Base-by-base conservation (phyloP, 2,113 vertebrate species). In the Solenodon paradoxus region DNA sequence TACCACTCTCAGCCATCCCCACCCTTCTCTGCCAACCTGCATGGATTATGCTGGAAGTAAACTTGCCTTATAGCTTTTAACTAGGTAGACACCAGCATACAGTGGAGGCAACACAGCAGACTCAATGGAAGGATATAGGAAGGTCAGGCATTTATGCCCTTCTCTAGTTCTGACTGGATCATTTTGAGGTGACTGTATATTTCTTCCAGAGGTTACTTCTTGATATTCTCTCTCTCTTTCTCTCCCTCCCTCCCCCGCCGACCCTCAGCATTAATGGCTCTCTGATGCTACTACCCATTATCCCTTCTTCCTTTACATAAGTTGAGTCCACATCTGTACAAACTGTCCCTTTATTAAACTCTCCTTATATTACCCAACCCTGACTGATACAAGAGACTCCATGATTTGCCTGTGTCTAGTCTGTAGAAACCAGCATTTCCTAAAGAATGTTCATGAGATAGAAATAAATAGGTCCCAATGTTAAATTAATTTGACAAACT, bases 41-140 rank as follows among this genome's bases (percentile, higher is more conserved):
- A 3, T 0, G 1, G 24, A 30, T 12, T 47, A 19, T 16, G 3
- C 26, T 22, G 45, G 17, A 24, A 28, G 5, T 12, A 19, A 9
- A 8, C 32, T 26, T 55, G 13, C 5, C 5, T 28, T 38, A 28
- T 19, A 30, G 42, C 4, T 22, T 28, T 47, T 1, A 59, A 53
- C 2, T 1, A 78, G 9, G 40, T 26, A 64, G 53, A 40, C 5
- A 19, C 20, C 49, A 32, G 22, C 9, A 16, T 19, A 40, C 32
- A 83, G 49, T 17, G 3, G n/a, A 71, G 68, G 35, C 17, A 77
- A 45, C 47, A 71, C 47, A 71, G 24, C 9, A 71, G 38, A 10
- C 38, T 32, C 32, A 51, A 81, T 5, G 12, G 9, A 71, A 4
- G 24, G 7, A 32, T 5, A 49, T 7, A 55, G 32, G 30, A n/a